Evolutionary conservation across 2,113 vertebrate genomes (phyloP), one percentile per base, ranked within the genome.

Genomic region (Sprattus sprattus): DNA sequence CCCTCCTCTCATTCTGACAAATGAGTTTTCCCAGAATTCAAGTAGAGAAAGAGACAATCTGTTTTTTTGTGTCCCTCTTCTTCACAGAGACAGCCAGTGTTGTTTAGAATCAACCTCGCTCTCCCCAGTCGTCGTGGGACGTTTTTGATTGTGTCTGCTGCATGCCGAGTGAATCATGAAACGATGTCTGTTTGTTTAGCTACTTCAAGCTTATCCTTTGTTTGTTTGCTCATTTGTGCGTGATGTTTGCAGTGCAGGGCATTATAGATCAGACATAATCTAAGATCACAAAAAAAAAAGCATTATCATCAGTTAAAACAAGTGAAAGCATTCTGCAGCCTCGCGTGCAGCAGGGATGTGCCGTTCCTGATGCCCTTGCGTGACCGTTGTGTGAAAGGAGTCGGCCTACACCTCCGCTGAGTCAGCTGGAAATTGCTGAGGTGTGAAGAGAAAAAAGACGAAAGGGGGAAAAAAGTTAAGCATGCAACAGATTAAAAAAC

Each of bases 401-500:
- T 3, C 3, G 11, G 13, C 25, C 71, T 10, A 78, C 71, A 78
- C 28, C 71, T 78, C 2, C 13, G 71, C 71, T 78, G 71, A 78
- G 71, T 78, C 71, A 78, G 71, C 71, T 39, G 2, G 32, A 78
- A 25, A 32, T 78, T 78, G 71, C 5, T 13, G 4, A 32, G 71
- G 71, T 78, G 28, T 39, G 71, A 78, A 78, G 28, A 39, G 11
- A 32, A 25, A 22, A n/a, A 9, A 28, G 25, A 28, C 4, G 25
- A 28, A 28, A 9, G n/a, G 32, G 60, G 82, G 54, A 83, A 86
- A 90, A 91, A 60, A 91, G 90, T 92, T 91, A 86, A 89, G 84
- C 84, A 90, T 91, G 92, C 91, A 93, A 94, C 92, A 94, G 92
- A 94, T 94, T 93, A 93, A 93, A 93, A 93, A 92, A 90, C 88